Conservation (phyloP, 2,888 invertebrate species). For the Spicauda simplicius region DNA sequence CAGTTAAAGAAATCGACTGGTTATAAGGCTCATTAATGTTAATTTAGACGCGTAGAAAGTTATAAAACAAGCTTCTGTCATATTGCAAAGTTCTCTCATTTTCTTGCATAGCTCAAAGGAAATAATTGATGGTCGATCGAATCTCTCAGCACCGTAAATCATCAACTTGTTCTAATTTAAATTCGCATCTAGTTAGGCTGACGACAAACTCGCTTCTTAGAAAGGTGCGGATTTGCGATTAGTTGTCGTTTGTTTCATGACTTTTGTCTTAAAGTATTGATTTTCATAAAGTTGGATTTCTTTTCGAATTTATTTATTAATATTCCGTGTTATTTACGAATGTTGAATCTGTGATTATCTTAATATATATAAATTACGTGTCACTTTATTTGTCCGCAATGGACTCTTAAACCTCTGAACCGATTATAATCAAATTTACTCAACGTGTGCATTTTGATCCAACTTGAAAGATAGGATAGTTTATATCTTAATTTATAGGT, state of each 20-base stretch:
- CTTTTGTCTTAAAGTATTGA: background rate
- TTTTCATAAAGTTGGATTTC: too few species aligned
- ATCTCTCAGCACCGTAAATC: constrained; percentile 30
- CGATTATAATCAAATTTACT: too few species aligned
- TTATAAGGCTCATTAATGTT: background rate
- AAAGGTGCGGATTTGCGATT: background rate
- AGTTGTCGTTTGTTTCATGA: background rate
- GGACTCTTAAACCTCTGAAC: too few species aligned
- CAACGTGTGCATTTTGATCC: too few species aligned
- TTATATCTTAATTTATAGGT: too few species aligned
- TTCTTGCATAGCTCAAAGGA: constrained; percentile 5
- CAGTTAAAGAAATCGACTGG: too few species aligned
- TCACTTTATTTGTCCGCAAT: too few species aligned
- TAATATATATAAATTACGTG: too few species aligned
- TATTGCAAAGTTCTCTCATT: constrained; percentile 1
- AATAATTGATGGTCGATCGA: constrained; percentile 32
- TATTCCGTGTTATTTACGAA: too few species aligned
- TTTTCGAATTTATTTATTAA: too few species aligned
- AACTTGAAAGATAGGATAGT: too few species aligned
- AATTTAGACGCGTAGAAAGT: background rate
- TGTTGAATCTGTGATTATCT: too few species aligned
- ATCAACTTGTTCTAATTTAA: constrained; percentile 34
- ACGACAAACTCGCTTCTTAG: constrained; percentile 9
- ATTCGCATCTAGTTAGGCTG: constrained; percentile 25
- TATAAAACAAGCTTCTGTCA: constrained; percentile 6